A percentile compares a stretch with the other conserved stretches of the same genome.
phyloP scores from a whole-genome alignment of 2,888 invertebrate genomes.

The Liodrosophila aerea region DNA sequence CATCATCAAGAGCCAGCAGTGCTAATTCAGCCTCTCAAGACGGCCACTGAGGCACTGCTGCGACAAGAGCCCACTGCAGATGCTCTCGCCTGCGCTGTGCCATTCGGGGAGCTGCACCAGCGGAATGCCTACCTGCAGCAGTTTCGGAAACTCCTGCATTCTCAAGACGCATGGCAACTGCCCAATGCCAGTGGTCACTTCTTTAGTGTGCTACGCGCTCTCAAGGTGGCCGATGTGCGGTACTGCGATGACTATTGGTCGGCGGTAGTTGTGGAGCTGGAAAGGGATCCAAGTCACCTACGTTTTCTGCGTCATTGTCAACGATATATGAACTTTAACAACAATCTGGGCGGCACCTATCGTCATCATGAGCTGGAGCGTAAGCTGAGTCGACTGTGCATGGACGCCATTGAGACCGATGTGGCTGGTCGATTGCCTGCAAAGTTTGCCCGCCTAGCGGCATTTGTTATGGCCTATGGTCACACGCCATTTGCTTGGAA shows the following conservation, averaged over 20 bases:
- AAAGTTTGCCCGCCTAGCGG: slow-evolving; percentile 81
- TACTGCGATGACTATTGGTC: slow-evolving; percentile 83
- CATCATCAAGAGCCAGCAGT: slow-evolving; percentile 84
- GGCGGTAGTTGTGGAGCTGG: slow-evolving; percentile 79
- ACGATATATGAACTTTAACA: slow-evolving; percentile 84
- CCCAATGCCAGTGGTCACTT: slow-evolving; percentile 79
- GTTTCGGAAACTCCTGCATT: slow-evolving; percentile 74
- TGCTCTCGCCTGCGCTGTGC: slow-evolving; percentile 82
- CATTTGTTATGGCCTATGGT: slow-evolving; percentile 83
- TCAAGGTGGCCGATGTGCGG: slow-evolving; percentile 83
- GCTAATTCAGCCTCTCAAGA: slow-evolving; percentile 81
- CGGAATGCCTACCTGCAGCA: slow-evolving; percentile 81
- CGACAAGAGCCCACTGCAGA: slow-evolving; percentile 78
- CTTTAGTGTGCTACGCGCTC: slow-evolving; percentile 82
- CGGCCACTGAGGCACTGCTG: slow-evolving; percentile 79
- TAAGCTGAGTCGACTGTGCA: slow-evolving; percentile 79
- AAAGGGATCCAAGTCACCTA: slow-evolving; percentile 57
- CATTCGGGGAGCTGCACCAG: slow-evolving; percentile 82
- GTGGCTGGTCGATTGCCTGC: slow-evolving; percentile 80
- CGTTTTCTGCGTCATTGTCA: slow-evolving; percentile 82
- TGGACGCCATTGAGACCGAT: slow-evolving; percentile 79
- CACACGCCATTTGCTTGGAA: slow-evolving; percentile 74
- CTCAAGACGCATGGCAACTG: slow-evolving; percentile 67
- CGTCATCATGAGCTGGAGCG: slow-evolving; percentile 83
- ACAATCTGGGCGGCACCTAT: slow-evolving; percentile 83